Evolutionary conservation across 2,797 vertebrate species (phyloP).

Genomic region (Alca torda): DNA sequence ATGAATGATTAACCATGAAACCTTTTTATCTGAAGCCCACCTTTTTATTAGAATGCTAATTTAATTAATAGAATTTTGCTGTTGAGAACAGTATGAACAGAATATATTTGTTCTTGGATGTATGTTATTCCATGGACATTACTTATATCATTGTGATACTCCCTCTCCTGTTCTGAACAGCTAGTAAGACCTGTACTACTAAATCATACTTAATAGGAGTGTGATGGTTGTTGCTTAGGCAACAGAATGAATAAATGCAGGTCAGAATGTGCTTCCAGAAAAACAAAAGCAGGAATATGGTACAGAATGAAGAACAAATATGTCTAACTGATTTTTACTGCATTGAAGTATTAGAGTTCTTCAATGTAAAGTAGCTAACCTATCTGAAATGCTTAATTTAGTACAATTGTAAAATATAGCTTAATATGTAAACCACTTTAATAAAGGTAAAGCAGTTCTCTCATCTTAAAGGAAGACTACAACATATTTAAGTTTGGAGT

Average conservation of each 20-base stretch:
- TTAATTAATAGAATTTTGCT: slow-evolving; percentile 42
- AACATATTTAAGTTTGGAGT: neutral
- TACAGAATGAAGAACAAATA: slow-evolving; percentile 43
- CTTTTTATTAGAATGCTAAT: slow-evolving; percentile 28
- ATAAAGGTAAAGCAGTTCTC: slow-evolving; percentile 30
- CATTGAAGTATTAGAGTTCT: slow-evolving; percentile 29
- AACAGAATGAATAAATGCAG: slow-evolving; percentile 88
- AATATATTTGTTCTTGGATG: slow-evolving; percentile 7
- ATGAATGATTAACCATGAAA: slow-evolving; percentile 25
- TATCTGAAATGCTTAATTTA: slow-evolving; percentile 6
- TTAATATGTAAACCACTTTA: neutral
- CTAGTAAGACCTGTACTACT: slow-evolving; percentile 71
- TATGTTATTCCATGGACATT: slow-evolving; percentile 50
- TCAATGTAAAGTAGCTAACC: neutral
- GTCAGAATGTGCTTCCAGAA: slow-evolving; percentile 81
- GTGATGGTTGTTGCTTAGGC: slow-evolving; percentile 87
- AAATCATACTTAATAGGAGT: slow-evolving; percentile 76
- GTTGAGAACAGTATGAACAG: slow-evolving; percentile 19
- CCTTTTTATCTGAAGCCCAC: slow-evolving; percentile 19
- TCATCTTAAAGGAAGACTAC: neutral
- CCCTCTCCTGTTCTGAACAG: slow-evolving; percentile 70
- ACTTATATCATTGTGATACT: slow-evolving; percentile 66
- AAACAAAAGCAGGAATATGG: slow-evolving; percentile 71
- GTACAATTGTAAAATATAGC: neutral
- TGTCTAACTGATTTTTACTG: slow-evolving; percentile 47